Evolutionary conservation across 2,888 invertebrate genomes (phyloP).

Genomic region (Cephus pygmeus): DNA sequence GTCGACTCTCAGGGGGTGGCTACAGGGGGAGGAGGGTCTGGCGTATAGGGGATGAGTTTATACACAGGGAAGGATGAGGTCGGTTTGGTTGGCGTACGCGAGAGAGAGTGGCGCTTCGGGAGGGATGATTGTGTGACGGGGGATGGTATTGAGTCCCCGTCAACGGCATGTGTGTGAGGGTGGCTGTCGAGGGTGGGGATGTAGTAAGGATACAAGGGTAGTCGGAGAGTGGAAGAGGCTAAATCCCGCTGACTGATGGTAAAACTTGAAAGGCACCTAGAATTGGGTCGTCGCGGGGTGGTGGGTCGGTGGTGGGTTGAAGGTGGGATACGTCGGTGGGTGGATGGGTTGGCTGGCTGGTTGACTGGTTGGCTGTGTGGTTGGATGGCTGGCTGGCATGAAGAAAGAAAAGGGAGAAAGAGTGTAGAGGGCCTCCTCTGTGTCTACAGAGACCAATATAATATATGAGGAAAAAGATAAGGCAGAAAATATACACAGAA

Average conservation of each 20-base stretch:
- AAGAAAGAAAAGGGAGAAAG: slow-evolving; percentile 18
- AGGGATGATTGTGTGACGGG: slow-evolving; percentile 36
- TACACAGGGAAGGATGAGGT: slow-evolving; percentile 11
- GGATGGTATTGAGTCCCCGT: slow-evolving; percentile 40
- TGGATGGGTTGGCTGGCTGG: not conserved
- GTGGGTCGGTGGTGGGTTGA: slow-evolving; percentile 25
- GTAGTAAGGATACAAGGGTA: not conserved
- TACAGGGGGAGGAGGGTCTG: not conserved
- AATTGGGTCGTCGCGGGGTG: slow-evolving; percentile 44
- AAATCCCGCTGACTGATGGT: slow-evolving; percentile 46
- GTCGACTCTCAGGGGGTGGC: not conserved
- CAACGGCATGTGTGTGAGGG: slow-evolving; percentile 31
- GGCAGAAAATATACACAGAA: slow-evolving; percentile 28
- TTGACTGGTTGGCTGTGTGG: not conserved
- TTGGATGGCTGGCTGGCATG: not conserved
- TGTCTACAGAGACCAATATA: slow-evolving; percentile 40
- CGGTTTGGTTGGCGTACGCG: slow-evolving; percentile 11
- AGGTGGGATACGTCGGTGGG: slow-evolving; percentile 12
- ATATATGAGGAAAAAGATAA: slow-evolving; percentile 37
- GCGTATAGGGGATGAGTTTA: slow-evolving; percentile 1
- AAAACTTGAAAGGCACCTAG: slow-evolving; percentile 45
- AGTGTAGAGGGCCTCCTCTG: slow-evolving; percentile 24
- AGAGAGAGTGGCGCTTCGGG: slow-evolving; percentile 23
- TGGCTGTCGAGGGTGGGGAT: not conserved
- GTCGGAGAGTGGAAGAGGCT: slow-evolving; percentile 25